Percentiles rank a stretch among this genome's conserved stretches.
Conservation (phyloP, 2,113 vertebrate genomes). For the Ascaphus truei region DNA sequence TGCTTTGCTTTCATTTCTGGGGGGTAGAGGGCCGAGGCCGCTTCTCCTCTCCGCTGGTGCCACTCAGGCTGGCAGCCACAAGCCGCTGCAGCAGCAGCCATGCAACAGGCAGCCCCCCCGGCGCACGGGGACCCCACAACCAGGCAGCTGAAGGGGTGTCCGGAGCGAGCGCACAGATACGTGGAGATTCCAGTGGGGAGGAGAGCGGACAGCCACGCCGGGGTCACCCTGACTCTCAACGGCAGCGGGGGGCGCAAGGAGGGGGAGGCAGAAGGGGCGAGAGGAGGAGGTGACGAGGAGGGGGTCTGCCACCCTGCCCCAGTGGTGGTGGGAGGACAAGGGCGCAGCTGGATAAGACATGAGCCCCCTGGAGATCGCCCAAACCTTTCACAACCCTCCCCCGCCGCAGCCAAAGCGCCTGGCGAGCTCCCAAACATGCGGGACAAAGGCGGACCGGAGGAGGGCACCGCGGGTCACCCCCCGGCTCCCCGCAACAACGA, state of each 20-base stretch:
- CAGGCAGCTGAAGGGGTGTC: background rate
- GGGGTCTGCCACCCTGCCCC: background rate
- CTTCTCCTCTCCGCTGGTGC: conserved; percentile 52
- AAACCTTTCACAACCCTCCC: background rate
- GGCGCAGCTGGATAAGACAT: background rate
- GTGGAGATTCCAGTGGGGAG: conserved; percentile 3
- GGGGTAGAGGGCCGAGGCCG: conserved; percentile 30
- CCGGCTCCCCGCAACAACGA: conserved; percentile 39
- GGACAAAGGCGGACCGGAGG: background rate
- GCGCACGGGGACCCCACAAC: background rate
- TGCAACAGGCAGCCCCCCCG: background rate
- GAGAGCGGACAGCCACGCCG: background rate
- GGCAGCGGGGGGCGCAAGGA: background rate
- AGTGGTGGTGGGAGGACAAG: background rate
- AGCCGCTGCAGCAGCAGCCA: background rate
- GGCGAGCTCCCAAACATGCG: background rate
- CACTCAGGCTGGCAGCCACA: conserved; percentile 53
- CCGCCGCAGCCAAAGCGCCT: background rate
- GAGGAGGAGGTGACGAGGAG: background rate
- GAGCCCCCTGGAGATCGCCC: background rate
- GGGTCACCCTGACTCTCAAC: background rate
- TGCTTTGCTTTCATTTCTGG: conserved; percentile 54
- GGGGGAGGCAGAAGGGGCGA: background rate
- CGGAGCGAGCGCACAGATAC: background rate
- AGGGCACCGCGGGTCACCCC: background rate